A percentile compares a stretch with the other conserved stretches of the same genome.
Conservation (phyloP, 2,797 vertebrate genomes). For the Pempheris klunzingeri region DNA sequence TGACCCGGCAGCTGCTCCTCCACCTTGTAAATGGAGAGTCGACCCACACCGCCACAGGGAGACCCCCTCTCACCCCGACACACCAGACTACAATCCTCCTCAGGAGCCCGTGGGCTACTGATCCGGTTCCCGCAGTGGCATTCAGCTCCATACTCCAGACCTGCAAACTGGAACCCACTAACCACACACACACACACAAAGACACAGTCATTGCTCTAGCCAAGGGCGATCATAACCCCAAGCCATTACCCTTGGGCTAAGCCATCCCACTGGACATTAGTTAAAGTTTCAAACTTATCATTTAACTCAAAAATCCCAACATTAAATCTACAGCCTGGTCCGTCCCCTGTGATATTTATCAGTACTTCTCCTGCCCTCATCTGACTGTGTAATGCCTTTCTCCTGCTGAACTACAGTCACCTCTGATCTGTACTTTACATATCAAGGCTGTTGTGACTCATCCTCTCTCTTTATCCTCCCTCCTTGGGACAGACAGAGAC, state of each 20-base stretch:
- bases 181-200: constrained; percentile 15
- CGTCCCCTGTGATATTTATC: constrained; percentile 34
- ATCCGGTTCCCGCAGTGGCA: constrained; percentile 97
- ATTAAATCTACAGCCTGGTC: constrained; percentile 4
- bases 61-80: constrained; percentile 93
- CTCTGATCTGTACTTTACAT: constrained; percentile 71
- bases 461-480: constrained; percentile 48
- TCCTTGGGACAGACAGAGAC: constrained; percentile 61
- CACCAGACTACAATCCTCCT: constrained; percentile 92
- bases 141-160: constrained; percentile 93
- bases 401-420: constrained; percentile 54
- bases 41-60: constrained; percentile 90
- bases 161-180: constrained; percentile 94
- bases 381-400: constrained; percentile 37
- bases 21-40: constrained; percentile 93
- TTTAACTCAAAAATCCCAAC: constrained; percentile 43
- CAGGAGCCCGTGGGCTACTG: constrained; percentile 74
- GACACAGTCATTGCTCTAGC: constrained; percentile 31
- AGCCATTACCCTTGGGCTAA: constrained; percentile 51
- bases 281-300: constrained; percentile 65
- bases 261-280: constrained; percentile 47
- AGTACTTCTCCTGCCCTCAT: constrained; percentile 28
- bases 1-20: constrained; percentile 86
- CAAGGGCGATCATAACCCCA: constrained; percentile 49
- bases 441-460: constrained; percentile 72